phyloP scores from a whole-genome alignment of 2,888 invertebrate species.

The Rotaria socialis region DNA sequence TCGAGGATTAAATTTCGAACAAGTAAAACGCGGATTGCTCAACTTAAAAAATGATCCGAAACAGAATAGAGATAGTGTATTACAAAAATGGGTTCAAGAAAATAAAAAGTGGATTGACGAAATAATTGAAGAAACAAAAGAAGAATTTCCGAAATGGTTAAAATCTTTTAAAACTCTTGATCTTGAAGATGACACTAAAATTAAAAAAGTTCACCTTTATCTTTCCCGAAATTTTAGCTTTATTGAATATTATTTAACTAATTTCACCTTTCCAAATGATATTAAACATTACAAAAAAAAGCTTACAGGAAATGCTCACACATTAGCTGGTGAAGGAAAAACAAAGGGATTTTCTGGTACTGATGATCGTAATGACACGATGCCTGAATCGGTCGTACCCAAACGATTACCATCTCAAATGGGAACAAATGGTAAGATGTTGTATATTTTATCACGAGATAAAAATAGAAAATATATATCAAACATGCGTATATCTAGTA shows the following conservation, averaged over 20 bases:
- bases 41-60: not conserved
- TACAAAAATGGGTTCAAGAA: not conserved
- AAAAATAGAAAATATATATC: not conserved
- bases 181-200: not conserved
- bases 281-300: not conserved
- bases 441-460: not conserved
- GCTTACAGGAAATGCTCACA: conserved; percentile 5
- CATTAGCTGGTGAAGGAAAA: not conserved
- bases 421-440: not conserved
- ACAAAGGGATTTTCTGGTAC: not conserved
- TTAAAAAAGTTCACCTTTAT: not conserved
- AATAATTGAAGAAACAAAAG: not conserved
- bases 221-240: not conserved
- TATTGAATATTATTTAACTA: conserved; percentile 22
- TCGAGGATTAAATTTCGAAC: not conserved
- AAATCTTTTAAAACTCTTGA: conserved; percentile 11
- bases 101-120: not conserved
- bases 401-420: not conserved
- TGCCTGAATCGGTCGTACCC: not conserved
- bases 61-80: not conserved
- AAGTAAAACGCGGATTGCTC: not conserved
- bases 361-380: not conserved
- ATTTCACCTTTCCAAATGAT: conserved; percentile 13
- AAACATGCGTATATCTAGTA: not conserved
- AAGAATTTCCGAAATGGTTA: not conserved